phyloP scores from a whole-genome alignment of 2,888 invertebrate species.

The Synanthedon andrenaeformis region DNA sequence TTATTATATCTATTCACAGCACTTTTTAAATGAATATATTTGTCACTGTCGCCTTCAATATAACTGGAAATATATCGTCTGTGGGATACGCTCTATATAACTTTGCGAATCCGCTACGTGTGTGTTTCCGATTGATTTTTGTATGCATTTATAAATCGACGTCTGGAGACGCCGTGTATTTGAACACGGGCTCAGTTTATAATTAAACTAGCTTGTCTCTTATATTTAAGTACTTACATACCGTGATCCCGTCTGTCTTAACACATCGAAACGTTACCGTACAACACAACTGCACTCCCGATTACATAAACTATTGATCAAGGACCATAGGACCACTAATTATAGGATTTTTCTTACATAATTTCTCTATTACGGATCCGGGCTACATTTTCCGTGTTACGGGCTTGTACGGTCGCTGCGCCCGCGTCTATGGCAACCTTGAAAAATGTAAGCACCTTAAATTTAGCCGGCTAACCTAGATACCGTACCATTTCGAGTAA shows the following conservation, averaged over 20 bases:
- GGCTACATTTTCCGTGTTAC: slow-evolving; percentile 17
- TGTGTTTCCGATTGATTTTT: background rate
- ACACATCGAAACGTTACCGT: background rate
- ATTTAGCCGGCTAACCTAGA: slow-evolving; percentile 70
- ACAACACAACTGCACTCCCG: background rate
- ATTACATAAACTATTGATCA: background rate
- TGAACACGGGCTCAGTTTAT: slow-evolving; percentile 36
- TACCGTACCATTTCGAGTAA: slow-evolving; percentile 54
- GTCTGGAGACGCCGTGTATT: background rate
- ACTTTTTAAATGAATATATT: background rate
- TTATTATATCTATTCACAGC: background rate
- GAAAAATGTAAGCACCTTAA: slow-evolving; percentile 67
- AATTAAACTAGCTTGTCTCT: slow-evolving; percentile 22
- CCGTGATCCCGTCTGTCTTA: slow-evolving; percentile 13
- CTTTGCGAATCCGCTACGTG: background rate
- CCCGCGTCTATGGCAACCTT: slow-evolving; percentile 61
- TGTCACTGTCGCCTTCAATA: background rate
- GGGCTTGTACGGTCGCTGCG: slow-evolving; percentile 35
- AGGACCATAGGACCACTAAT: background rate
- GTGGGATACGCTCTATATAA: background rate
- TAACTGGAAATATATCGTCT: background rate
- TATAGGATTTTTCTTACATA: slow-evolving; percentile 54
- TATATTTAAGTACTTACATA: slow-evolving; percentile 40
- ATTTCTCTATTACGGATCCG: slow-evolving; percentile 53
- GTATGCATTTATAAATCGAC: background rate